Evolutionary conservation across 1,140 invertebrate species (phyloP).

Genomic region (Druon quercuslanigerum): DNA sequence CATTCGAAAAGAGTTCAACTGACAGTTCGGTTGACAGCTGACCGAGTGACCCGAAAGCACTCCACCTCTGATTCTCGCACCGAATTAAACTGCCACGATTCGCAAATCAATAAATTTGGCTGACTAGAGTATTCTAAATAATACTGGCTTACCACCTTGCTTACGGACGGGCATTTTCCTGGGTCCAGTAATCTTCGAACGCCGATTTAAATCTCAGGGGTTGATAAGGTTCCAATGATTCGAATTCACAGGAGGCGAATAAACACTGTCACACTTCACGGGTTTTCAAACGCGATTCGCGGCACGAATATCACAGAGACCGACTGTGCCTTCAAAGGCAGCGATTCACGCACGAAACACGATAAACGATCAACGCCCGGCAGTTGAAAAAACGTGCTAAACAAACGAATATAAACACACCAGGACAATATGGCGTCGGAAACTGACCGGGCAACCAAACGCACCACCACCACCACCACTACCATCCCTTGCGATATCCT

Average conservation of each 20-base stretch:
- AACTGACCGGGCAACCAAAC: constrained; percentile 55
- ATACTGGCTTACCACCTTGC: constrained; percentile 74
- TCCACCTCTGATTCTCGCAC: constrained; percentile 40
- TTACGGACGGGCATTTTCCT: constrained; percentile 72
- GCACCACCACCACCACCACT: no score
- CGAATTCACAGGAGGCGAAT: constrained; percentile 16
- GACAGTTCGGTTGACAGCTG: constrained; percentile 54
- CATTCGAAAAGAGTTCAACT: background rate
- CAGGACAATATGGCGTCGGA: constrained; percentile 69
- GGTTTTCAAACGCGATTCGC: constrained; percentile 48
- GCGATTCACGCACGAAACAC: constrained; percentile 43
- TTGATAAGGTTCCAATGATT: constrained; percentile 30
- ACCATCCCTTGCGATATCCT: no score
- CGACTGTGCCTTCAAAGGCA: constrained; percentile 37
- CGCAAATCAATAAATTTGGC: background rate
- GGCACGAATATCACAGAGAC: constrained; percentile 54
- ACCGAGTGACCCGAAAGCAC: constrained; percentile 65
- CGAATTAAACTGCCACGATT: constrained; percentile 18
- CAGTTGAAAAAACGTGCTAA: constrained; percentile 56
- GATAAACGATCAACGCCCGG: constrained; percentile 23
- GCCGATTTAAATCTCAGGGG: constrained; percentile 38
- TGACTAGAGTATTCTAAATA: constrained; percentile 19
- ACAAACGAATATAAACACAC: constrained; percentile 67
- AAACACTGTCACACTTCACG: constrained; percentile 41
- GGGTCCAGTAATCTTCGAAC: constrained; percentile 29